Percentiles rank a stretch among this genome's conserved stretches.
Conservation (phyloP, 2,113 vertebrate genomes). For the Gymnorhina tibicen region DNA sequence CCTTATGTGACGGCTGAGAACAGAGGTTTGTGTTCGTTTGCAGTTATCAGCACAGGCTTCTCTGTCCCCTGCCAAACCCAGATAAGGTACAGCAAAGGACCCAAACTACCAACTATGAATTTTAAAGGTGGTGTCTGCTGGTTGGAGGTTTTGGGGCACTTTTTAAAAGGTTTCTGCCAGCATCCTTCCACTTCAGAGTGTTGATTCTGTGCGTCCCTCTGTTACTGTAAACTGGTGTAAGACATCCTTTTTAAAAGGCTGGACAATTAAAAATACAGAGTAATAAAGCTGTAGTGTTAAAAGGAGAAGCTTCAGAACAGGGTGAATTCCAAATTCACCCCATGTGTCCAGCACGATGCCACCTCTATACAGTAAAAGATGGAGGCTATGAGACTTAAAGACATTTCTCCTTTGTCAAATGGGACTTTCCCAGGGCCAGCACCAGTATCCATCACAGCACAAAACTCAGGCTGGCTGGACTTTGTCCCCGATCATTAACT, state of each 20-base stretch:
- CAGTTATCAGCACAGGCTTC: not conserved
- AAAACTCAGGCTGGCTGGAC: not conserved
- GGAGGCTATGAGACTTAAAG: not conserved
- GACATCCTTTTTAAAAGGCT: not conserved
- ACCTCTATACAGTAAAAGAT: not conserved
- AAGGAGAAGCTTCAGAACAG: not conserved
- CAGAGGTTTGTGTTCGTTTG: not conserved
- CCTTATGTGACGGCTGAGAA: not conserved
- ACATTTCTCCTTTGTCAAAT: not conserved
- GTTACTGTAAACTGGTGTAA: rapidly evolving
- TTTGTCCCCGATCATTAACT: not conserved
- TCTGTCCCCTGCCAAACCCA: not conserved
- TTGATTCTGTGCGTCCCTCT: not conserved
- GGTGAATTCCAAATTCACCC: not conserved
- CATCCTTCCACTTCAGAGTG: not conserved
- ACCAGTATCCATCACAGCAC: not conserved
- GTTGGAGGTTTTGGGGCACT: not conserved
- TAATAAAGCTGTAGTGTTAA: not conserved
- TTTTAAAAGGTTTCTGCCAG: not conserved
- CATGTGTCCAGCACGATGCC: not conserved
- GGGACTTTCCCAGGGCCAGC: not conserved
- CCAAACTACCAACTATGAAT: not conserved
- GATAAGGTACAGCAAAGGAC: not conserved
- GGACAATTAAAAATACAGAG: not conserved
- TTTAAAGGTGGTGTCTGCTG: not conserved